A percentile compares a stretch with the other conserved stretches of the same genome.
These are phyloP conservation scores for Hafferia zeledoni DNA, from an alignment of 2,797 vertebrate genomes.

Conservation along the genomic window DNA sequence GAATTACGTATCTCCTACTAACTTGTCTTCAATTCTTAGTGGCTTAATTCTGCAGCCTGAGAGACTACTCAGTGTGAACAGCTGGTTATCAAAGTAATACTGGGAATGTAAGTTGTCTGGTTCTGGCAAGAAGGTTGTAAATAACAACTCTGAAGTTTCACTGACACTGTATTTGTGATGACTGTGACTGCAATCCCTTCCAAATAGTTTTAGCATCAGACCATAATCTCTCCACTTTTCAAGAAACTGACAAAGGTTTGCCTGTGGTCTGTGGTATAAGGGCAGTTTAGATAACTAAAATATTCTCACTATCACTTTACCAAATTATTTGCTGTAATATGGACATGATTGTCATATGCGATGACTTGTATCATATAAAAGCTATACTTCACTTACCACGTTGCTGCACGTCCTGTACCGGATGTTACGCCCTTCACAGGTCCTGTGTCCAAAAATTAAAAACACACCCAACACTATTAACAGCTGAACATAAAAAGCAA, in stretches of 20 bases:
- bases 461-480: neutral
- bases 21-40: neutral
- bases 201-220: neutral
- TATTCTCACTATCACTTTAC: neutral
- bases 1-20: neutral
- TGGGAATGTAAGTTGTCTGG: neutral
- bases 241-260: neutral
- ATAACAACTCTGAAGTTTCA: neutral
- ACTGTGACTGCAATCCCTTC: neutral
- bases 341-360: fast-evolving
- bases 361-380: neutral
- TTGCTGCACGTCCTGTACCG: conserved; percentile 97
- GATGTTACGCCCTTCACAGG: conserved; percentile 95
- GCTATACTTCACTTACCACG: conserved; percentile 86
- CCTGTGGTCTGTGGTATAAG: neutral
- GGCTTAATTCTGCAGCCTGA: neutral
- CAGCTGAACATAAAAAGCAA: neutral
- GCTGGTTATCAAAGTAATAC: neutral
- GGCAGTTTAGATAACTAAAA: neutral
- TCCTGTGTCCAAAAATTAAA: conserved; percentile 79
- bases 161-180: neutral
- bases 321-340: neutral
- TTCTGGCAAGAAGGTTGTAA: neutral
- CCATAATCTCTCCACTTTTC: neutral
- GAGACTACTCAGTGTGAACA: neutral